Evolutionary conservation across 2,888 invertebrate genomes (phyloP).

Genomic region (Terebella lapidaria): DNA sequence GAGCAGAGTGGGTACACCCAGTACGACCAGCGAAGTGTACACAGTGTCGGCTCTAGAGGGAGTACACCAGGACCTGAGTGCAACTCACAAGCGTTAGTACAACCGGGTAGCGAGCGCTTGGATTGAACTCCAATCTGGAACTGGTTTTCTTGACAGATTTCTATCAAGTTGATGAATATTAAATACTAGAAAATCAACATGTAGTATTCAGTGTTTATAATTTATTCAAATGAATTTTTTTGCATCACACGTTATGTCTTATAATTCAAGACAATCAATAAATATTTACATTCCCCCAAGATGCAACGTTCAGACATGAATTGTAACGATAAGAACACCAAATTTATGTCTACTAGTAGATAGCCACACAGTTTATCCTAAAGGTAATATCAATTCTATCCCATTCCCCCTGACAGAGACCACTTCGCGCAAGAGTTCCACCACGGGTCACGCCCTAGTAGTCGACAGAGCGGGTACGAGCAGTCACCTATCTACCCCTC

Average conservation of each 20-base stretch:
- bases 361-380: too few species aligned
- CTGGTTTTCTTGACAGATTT: not conserved
- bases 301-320: too few species aligned
- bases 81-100: not conserved
- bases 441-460: slow-evolving; percentile 25
- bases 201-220: too few species aligned
- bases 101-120: not conserved
- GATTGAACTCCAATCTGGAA: not conserved
- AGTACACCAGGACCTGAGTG: not conserved
- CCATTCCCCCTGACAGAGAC: slow-evolving; percentile 15
- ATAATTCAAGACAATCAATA: too few species aligned
- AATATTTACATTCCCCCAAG: too few species aligned
- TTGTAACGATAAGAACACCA: too few species aligned
- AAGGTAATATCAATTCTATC: too few species aligned
- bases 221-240: too few species aligned
- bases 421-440: slow-evolving; percentile 25
- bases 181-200: too few species aligned
- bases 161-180: too few species aligned
- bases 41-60: not conserved
- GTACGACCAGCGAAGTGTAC: not conserved
- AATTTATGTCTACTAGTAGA: too few species aligned
- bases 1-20: not conserved
- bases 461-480: slow-evolving; percentile 21
- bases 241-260: too few species aligned
- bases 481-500: slow-evolving; percentile 11